phyloP scores from a whole-genome alignment of 2,888 invertebrate species.

The Cryptocheilus praepositus region DNA sequence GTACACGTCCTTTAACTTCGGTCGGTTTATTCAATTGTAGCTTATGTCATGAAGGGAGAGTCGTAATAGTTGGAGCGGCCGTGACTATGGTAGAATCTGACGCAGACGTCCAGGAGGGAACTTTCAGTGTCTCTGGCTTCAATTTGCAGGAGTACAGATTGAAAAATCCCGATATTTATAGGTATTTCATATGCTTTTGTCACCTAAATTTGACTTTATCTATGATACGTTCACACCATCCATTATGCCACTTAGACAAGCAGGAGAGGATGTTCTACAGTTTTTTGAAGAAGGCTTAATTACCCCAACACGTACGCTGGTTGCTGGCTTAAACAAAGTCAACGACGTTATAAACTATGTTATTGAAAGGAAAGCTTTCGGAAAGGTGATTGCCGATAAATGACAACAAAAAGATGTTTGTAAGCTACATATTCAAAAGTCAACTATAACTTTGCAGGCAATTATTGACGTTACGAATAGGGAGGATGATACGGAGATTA shows the following conservation, averaged over 20 bases:
- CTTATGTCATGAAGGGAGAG: slow-evolving; percentile 55
- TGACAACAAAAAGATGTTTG: neutral
- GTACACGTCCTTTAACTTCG: slow-evolving; percentile 12
- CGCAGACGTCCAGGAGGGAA: slow-evolving; percentile 71
- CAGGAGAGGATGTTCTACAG: slow-evolving; percentile 79
- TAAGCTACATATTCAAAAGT: neutral
- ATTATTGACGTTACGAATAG: slow-evolving; percentile 67
- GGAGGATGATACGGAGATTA: slow-evolving; percentile 43
- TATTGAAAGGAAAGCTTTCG: slow-evolving; percentile 78
- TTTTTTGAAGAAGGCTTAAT: slow-evolving; percentile 80
- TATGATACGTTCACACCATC: neutral
- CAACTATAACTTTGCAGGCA: slow-evolving; percentile 54
- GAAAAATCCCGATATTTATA: slow-evolving; percentile 77
- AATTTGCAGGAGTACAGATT: slow-evolving; percentile 76
- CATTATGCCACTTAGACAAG: slow-evolving; percentile 65
- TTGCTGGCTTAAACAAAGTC: slow-evolving; percentile 77
- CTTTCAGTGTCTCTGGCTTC: slow-evolving; percentile 76
- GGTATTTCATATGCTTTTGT: slow-evolving; percentile 62
- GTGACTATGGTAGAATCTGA: slow-evolving; percentile 62
- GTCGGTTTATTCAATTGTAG: slow-evolving; percentile 33
- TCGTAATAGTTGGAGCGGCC: slow-evolving; percentile 73
- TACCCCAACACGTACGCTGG: slow-evolving; percentile 77
- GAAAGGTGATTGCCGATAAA: slow-evolving; percentile 76
- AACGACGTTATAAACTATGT: slow-evolving; percentile 80
- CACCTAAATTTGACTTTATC: neutral